A percentile compares a stretch with the other conserved stretches of the same genome.
phyloP scores from a whole-genome alignment of 2,797 vertebrate species.

The Rhyacichthys aspro region DNA sequence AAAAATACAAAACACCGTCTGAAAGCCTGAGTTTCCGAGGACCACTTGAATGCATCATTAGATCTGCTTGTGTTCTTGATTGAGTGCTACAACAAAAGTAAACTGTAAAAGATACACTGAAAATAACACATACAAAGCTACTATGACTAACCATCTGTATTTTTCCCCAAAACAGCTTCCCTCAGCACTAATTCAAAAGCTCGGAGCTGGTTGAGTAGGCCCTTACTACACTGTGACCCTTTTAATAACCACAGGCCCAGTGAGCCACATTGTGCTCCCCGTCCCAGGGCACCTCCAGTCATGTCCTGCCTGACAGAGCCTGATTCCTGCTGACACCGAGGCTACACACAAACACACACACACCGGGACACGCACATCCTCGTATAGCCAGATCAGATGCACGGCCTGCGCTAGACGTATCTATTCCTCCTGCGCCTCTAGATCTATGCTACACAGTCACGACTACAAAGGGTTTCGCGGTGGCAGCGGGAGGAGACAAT shows the following conservation, averaged over 20 bases:
- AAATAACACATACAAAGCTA: background rate
- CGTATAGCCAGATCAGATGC: constrained; percentile 50
- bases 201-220: constrained; percentile 30
- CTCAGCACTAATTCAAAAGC: constrained; percentile 19
- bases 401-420: constrained; percentile 60
- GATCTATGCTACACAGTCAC: constrained; percentile 70
- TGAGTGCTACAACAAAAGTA: background rate
- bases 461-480: constrained; percentile 63
- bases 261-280: constrained; percentile 60
- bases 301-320: constrained; percentile 63
- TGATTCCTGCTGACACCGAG: constrained; percentile 70
- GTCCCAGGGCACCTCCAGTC: constrained; percentile 65
- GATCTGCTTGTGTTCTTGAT: too few species aligned
- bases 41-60: too few species aligned
- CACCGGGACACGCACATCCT: constrained; percentile 20
- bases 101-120: background rate
- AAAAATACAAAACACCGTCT: too few species aligned
- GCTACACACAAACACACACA: constrained; percentile 27
- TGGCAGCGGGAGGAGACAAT: constrained; percentile 40
- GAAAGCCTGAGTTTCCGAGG: too few species aligned
- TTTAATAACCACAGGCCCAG: constrained; percentile 45
- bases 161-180: constrained; percentile 8
- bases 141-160: too few species aligned
- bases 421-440: constrained; percentile 69
- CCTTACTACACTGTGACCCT: constrained; percentile 51